Conservation (phyloP, 2,797 vertebrate genomes). For the Apogon talboti region DNA sequence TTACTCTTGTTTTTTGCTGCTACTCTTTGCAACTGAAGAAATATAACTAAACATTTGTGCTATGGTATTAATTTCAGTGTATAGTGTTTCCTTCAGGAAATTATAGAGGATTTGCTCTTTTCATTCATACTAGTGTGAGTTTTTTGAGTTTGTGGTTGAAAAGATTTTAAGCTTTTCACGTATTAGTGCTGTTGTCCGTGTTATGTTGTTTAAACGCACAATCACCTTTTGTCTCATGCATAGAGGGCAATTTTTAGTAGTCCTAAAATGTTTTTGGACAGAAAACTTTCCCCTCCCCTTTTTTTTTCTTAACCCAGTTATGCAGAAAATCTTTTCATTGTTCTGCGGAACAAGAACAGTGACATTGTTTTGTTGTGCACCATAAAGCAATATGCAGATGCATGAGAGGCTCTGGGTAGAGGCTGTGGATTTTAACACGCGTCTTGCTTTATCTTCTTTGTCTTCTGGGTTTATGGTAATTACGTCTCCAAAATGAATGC, state of each 20-base stretch:
- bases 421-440: not conserved
- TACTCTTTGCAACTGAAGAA: conserved; percentile 1
- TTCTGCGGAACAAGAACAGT: not conserved
- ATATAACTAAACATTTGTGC: conserved; percentile 14
- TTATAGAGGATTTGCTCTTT: not conserved
- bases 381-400: not conserved
- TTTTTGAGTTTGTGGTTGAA: too few relatives aligned
- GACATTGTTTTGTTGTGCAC: not conserved
- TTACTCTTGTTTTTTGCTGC: not conserved
- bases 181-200: too few relatives aligned
- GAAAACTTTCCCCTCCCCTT: too few relatives aligned
- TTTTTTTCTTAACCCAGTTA: not conserved
- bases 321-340: not conserved
- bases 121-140: not conserved
- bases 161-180: too few relatives aligned
- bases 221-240: not conserved
- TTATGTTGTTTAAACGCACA: too few relatives aligned
- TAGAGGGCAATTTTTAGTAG: not conserved
- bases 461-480: conserved; percentile 9
- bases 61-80: conserved; percentile 20
- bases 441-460: not conserved
- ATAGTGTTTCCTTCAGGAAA: conserved; percentile 4
- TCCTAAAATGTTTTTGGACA: not conserved
- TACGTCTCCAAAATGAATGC: conserved; percentile 12
- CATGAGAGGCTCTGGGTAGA: not conserved